A percentile compares a stretch with the other conserved stretches of the same genome.
Conservation (phyloP, 2,113 vertebrate genomes). For the Lycaon pictus region DNA sequence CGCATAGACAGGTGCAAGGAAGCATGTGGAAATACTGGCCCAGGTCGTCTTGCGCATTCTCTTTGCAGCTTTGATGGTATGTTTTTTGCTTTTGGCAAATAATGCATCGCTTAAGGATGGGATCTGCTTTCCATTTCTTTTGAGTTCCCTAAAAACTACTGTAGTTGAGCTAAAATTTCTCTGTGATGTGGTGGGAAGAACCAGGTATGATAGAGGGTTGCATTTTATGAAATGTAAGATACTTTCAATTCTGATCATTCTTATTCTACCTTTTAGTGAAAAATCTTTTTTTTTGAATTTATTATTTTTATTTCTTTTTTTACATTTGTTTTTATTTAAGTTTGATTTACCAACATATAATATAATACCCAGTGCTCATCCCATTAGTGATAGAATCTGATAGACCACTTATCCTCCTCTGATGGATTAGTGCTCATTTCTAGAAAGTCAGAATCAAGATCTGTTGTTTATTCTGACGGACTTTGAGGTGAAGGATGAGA, state of each 20-base stretch:
- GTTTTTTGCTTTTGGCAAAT: neutral
- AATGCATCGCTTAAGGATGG: neutral
- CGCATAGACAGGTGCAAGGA: neutral
- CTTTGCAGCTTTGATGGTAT: neutral
- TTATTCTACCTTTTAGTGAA: neutral
- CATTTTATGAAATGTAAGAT: too few relatives aligned
- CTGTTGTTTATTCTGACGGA: neutral
- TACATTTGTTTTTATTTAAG: too few relatives aligned
- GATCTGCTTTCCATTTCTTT: neutral
- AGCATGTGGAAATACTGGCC: fast-evolving
- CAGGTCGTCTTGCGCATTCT: too few relatives aligned
- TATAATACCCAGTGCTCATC: too few relatives aligned
- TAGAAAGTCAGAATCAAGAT: neutral
- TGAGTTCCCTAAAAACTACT: neutral
- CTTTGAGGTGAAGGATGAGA: neutral
- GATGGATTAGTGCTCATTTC: neutral
- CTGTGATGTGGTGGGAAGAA: fast-evolving
- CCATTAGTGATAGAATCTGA: neutral
- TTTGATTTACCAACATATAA: too few relatives aligned
- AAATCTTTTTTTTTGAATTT: neutral
- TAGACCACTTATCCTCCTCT: neutral
- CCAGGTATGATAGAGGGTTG: fast-evolving
- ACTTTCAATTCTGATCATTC: neutral
- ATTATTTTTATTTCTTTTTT: too few relatives aligned
- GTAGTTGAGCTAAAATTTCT: neutral